These are phyloP conservation scores for Passer domesticus DNA, from an alignment of 2,113 vertebrate genomes.

Conservation along the genomic window DNA sequence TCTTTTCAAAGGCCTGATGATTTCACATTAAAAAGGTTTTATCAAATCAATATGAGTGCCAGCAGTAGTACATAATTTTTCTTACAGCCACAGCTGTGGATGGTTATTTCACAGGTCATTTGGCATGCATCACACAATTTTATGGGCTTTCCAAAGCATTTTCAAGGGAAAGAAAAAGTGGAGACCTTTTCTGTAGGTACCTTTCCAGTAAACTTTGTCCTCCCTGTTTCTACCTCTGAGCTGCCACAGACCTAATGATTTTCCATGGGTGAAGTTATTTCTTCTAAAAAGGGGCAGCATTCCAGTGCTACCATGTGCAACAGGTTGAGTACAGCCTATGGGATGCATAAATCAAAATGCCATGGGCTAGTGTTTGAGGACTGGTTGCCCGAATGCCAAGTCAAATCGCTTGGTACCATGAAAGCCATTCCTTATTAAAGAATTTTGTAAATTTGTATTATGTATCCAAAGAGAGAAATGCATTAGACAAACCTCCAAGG, in stretches of 20 bases:
- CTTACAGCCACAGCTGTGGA: not conserved
- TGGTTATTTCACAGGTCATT: constrained; percentile 39
- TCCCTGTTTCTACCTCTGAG: not conserved
- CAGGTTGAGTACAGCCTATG: not conserved
- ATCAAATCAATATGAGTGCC: not conserved
- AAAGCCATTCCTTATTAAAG: not conserved
- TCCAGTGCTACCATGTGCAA: constrained; percentile 37
- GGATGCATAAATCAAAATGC: constrained; percentile 1
- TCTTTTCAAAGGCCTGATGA: not conserved
- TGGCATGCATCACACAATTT: not conserved
- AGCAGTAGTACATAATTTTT: not conserved
- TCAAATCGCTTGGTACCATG: not conserved
- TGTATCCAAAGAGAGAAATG: not conserved
- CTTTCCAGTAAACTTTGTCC: not conserved
- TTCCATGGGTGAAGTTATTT: constrained; percentile 8
- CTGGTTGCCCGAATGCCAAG: not conserved
- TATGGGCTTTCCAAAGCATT: constrained; percentile 10
- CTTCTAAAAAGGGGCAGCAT: not conserved
- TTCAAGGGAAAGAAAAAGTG: not conserved
- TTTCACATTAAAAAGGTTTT: not conserved
- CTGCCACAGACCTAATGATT: not conserved
- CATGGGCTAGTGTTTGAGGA: not conserved
- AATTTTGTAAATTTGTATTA: not conserved
- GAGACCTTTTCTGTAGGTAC: not conserved
- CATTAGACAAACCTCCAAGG: not conserved